phyloP scores from a whole-genome alignment of 2,113 vertebrate species.

The Gracilinanus agilis region DNA sequence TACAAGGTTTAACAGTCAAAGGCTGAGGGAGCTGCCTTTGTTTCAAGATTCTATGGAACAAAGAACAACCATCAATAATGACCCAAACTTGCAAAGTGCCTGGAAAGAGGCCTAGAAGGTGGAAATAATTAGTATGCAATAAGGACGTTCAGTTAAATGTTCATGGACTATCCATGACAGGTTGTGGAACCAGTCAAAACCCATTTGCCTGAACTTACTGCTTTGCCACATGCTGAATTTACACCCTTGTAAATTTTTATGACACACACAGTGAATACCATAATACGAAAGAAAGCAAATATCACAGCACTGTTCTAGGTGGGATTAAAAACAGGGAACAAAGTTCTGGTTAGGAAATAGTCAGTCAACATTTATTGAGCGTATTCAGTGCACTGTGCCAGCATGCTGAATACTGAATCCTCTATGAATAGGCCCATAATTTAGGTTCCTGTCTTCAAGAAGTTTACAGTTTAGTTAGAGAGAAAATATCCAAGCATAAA shows the following conservation, averaged over 20 bases:
- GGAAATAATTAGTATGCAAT: constrained; percentile 32
- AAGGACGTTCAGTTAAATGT: constrained; percentile 44
- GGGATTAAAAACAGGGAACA: background rate
- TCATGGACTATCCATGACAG: constrained; percentile 17
- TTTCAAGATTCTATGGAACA: constrained; percentile 81
- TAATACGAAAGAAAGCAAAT: constrained; percentile 15
- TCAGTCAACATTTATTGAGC: background rate
- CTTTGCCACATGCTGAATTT: background rate
- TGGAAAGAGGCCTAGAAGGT: constrained; percentile 52
- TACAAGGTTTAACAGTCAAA: constrained; percentile 82
- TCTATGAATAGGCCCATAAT: background rate
- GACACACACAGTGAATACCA: background rate
- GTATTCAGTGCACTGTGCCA: background rate
- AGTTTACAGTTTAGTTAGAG: background rate
- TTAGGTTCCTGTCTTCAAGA: background rate
- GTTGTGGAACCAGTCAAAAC: background rate
- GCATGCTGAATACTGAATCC: background rate
- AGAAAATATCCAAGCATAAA: background rate
- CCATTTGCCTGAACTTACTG: background rate
- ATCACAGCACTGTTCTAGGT: background rate
- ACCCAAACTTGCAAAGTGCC: constrained; percentile 27
- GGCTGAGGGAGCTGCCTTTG: constrained; percentile 80
- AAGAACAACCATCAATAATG: constrained; percentile 68
- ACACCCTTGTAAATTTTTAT: background rate
- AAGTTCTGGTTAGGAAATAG: background rate